A percentile compares a stretch with the other conserved stretches of the same genome.
phyloP scores from a whole-genome alignment of 2,797 vertebrate genomes.

The Crotalus adamanteus region DNA sequence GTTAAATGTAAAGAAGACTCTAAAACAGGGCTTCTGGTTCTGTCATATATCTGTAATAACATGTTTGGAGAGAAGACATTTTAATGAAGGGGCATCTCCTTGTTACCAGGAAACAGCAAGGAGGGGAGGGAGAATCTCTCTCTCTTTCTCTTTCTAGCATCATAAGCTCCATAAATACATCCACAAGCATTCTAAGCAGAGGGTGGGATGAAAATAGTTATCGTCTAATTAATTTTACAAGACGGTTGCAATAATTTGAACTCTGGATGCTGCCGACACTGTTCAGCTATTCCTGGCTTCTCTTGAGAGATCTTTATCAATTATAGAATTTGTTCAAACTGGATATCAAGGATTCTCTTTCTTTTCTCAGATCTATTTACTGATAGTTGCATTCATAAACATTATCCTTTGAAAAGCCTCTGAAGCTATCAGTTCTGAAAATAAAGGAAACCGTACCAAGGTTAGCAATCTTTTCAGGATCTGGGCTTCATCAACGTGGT shows the following conservation, averaged over 20 bases:
- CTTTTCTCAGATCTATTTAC: not conserved
- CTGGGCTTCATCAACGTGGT: not conserved
- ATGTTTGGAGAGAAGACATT: slow-evolving; percentile 40
- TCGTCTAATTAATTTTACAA: slow-evolving; percentile 44
- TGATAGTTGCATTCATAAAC: not conserved
- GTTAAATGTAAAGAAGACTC: slow-evolving; percentile 53
- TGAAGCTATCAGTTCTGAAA: not conserved
- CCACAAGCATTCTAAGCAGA: slow-evolving; percentile 13
- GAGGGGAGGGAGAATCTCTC: slow-evolving; percentile 19
- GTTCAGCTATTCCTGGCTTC: slow-evolving; percentile 2
- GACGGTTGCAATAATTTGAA: slow-evolving; percentile 2
- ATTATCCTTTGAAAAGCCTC: not conserved
- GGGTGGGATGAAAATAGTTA: slow-evolving; percentile 12
- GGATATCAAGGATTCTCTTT: slow-evolving; percentile 11
- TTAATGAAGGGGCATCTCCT: slow-evolving; percentile 48
- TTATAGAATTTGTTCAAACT: slow-evolving; percentile 10
- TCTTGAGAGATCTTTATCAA: slow-evolving; percentile 4
- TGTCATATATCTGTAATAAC: slow-evolving; percentile 45
- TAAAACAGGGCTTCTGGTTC: slow-evolving; percentile 44
- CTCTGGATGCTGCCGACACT: not conserved
- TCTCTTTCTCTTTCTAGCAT: slow-evolving; percentile 5
- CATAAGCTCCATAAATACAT: not conserved
- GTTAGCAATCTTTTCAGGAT: not conserved
- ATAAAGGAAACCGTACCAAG: not conserved
- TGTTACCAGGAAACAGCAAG: not conserved